Evolutionary conservation across 2,888 invertebrate genomes (phyloP), one percentile per base, ranked within the genome.

Genomic region (Slavum lentiscoides): DNA sequence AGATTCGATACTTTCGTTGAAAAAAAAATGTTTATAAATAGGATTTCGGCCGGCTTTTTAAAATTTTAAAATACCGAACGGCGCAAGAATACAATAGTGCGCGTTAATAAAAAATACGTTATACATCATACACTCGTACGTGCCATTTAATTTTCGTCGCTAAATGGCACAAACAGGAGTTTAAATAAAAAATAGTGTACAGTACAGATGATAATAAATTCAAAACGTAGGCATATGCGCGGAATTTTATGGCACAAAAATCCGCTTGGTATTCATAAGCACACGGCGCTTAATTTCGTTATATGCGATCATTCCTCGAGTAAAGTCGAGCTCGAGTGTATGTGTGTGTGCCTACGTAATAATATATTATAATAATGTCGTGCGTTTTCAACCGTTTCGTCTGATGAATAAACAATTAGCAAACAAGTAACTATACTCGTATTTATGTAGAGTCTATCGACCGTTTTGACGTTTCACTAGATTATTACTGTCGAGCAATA

Each of bases 321-420:
- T 30, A 53, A 15, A 1, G 43, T 43, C 11, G 43, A 9, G 43
- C 11, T 43, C 11, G 43, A 9, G 43, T 43, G 2, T 53, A 30
- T 69, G n/a, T 17, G 17, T 39, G 37, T 69, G 30, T 53, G 19
- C n/a, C 5, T 19, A 17, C 49, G 17, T 68, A 49, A 58, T 55
- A 69, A 69, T 37, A 30, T 39, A 21, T 8, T 3, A 21, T 37
- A 70, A 21, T 59, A 72, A 72, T 21, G 59, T 43, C 17, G 23
- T 53, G 53, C 21, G 17, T 59, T 59, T 39, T 21, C n/a, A 4
- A 17, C 11, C 21, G 72, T 72, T 68, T 7, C 49, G n/a, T 43
- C 7, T 43, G 23, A 23, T 49, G 43, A 17, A 73, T 73, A 61
- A 72, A 73, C 58, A 72, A 39, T 72, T 21, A 72, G 58, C 70